Percentiles rank a stretch among this genome's conserved stretches.
phyloP scores from a whole-genome alignment of 2,113 vertebrate species.

The Trematomus loennbergii region DNA sequence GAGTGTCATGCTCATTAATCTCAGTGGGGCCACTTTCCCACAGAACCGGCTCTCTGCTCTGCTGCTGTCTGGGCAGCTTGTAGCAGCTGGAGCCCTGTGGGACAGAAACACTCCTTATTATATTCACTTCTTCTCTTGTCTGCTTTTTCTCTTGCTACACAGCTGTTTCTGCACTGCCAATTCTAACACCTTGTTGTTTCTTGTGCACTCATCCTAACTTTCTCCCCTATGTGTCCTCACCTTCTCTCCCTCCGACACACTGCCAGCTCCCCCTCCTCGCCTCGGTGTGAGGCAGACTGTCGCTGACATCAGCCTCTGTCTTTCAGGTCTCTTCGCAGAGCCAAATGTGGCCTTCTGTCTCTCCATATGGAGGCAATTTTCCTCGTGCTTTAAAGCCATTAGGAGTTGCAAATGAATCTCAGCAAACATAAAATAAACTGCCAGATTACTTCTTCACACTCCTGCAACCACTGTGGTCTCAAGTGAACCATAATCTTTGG shows the following conservation, averaged over 20 bases:
- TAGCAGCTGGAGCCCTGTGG: conserved; percentile 59
- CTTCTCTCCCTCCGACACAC: conserved; percentile 11
- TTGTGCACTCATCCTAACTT: conserved; percentile 2
- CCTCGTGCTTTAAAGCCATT: conserved; percentile 55
- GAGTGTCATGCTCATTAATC: conserved; percentile 69
- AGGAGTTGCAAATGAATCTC: conserved; percentile 74
- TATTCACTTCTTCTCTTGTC: conserved; percentile 9
- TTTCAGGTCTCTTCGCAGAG: conserved; percentile 48
- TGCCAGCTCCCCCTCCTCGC: conserved; percentile 40
- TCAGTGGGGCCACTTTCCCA: conserved; percentile 70
- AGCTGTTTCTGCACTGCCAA: conserved; percentile 15
- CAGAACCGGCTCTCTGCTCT: conserved; percentile 48
- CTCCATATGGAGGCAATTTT: conserved; percentile 80
- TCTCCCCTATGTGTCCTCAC: not conserved
- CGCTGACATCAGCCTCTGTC: conserved; percentile 62
- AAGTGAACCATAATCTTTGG: conserved; percentile 69
- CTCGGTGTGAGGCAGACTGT: conserved; percentile 48
- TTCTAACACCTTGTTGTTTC: conserved; percentile 43
- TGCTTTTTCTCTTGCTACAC: conserved; percentile 1
- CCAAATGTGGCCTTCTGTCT: conserved; percentile 45
- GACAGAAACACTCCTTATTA: conserved; percentile 38
- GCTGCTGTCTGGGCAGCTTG: conserved; percentile 43
- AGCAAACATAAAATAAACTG: conserved; percentile 79
- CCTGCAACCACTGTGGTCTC: conserved; percentile 73
- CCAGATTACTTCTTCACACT: conserved; percentile 76